These are phyloP conservation scores for Autographa pulchrina DNA, from an alignment of 2,888 invertebrate species.

Conservation along the genomic window DNA sequence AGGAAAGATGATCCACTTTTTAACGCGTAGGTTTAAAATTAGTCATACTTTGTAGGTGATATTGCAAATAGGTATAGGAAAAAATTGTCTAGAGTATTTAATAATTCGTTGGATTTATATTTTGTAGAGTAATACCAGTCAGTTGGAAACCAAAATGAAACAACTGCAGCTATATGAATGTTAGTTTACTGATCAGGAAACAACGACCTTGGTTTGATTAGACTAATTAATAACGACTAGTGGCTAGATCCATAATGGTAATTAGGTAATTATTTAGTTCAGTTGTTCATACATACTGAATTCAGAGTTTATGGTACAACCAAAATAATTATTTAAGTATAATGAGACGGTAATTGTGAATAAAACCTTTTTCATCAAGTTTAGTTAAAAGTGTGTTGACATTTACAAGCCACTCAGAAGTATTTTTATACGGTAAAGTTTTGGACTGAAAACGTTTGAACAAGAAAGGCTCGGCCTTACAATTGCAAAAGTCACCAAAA, in stretches of 20 bases:
- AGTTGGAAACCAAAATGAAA: background rate
- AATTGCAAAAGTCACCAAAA: slow-evolving; percentile 1
- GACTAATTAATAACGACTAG: background rate
- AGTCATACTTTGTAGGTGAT: too few relatives aligned
- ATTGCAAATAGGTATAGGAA: too few relatives aligned
- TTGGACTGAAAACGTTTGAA: background rate
- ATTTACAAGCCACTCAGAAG: background rate
- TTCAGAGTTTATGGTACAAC: too few relatives aligned
- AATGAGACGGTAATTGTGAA: too few relatives aligned
- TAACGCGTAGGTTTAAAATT: too few relatives aligned
- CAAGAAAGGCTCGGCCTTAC: background rate
- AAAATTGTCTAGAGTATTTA: too few relatives aligned
- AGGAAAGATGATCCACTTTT: too few relatives aligned
- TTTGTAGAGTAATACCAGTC: background rate
- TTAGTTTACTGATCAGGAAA: background rate
- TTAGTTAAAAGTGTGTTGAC: background rate
- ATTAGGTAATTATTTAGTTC: background rate
- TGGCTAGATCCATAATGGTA: background rate
- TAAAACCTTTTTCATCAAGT: background rate
- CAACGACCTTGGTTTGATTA: background rate
- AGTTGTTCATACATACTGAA: background rate
- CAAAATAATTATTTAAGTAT: too few relatives aligned
- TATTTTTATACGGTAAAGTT: background rate
- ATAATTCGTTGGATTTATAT: background rate
- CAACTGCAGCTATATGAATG: background rate